Evolutionary conservation across 2,888 invertebrate species (phyloP), one percentile per base, ranked within the genome.

Genomic region (Phasia obesa): DNA sequence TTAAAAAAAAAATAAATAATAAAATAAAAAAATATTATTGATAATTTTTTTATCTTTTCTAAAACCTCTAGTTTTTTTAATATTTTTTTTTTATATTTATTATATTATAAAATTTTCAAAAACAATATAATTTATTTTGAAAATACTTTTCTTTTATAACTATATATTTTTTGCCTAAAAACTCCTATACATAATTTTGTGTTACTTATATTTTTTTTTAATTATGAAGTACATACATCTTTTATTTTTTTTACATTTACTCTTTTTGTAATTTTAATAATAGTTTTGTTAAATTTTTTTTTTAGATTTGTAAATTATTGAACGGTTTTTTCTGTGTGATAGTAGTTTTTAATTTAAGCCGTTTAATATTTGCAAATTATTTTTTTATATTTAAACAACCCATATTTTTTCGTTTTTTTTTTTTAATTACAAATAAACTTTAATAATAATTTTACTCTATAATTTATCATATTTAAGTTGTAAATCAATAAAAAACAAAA

Each of bases 321-420:
- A 86, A 78, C 88, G 90, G 87, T 88, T 91, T 90, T 65, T 79
- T 83, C 91, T 91, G 91, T 91, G 91, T 91, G 91, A 91, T 91
- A 91, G 91, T 91, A 91, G 91, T 91, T 90, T 91, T 89, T 91
- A 88, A 90, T 89, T 90, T 86, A 88, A 88, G 82, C 87, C 88
- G 87, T 86, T 84, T 82, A 62, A 85, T 65, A 21, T 69, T 74
- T 81, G 44, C 78, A 79, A 85, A 79, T 77, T 74, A 67, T 84
- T 49, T 38, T 59, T 69, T 69, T 74, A 17, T 69, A 62, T 69
- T 69, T 55, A 69, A 59, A 21, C 23, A 27, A 67, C n/a, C 55
- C 17, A 73, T 75, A 44, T 81, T 81, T 86, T 86, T 87, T 87
- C 84, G 79, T 85, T 85, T 85, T 70, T 85, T 85, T 70, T 82